phyloP scores from a whole-genome alignment of 1,140 invertebrate genomes.

The Atopsyche davidsoni region DNA sequence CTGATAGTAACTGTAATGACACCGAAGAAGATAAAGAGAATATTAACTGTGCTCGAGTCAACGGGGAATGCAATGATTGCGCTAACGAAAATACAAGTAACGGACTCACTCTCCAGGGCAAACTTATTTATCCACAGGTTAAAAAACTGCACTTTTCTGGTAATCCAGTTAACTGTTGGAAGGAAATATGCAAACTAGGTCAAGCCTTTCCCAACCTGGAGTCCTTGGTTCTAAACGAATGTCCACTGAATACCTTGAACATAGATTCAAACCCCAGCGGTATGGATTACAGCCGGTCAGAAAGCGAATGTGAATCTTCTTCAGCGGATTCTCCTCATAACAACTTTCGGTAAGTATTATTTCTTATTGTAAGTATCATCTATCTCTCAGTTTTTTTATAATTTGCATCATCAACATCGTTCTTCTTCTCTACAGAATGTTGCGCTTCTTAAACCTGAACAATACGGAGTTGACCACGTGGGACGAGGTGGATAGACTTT shows the following conservation, averaged over 20 bases:
- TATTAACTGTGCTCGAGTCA: conserved; percentile 18
- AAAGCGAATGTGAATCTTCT: conserved; percentile 45
- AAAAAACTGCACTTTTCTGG: conserved; percentile 77
- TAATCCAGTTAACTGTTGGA: conserved; percentile 76
- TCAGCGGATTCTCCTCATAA: conserved; percentile 39
- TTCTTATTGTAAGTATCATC: no score
- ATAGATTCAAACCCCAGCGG: conserved; percentile 43
- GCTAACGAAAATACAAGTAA: conserved; percentile 26
- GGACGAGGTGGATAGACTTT: conserved; percentile 81
- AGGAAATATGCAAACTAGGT: conserved; percentile 76
- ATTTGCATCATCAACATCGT: background rate
- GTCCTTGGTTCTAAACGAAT: conserved; percentile 79
- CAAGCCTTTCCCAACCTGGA: conserved; percentile 78
- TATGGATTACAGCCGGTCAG: conserved; percentile 40
- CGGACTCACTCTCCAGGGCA: conserved; percentile 11
- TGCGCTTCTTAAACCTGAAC: conserved; percentile 78
- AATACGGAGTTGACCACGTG: conserved; percentile 75
- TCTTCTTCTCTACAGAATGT: conserved; percentile 50
- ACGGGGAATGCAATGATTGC: conserved; percentile 24
- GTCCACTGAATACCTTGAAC: conserved; percentile 63
- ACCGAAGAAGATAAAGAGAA: conserved; percentile 39
- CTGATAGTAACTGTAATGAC: conserved; percentile 59
- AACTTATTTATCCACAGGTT: conserved; percentile 51
- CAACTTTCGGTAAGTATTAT: conserved; percentile 26
- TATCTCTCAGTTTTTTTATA: background rate